Evolutionary conservation across 2,888 invertebrate genomes (phyloP), one percentile per base, ranked within the genome.

Genomic region (Acleris holmiana): DNA sequence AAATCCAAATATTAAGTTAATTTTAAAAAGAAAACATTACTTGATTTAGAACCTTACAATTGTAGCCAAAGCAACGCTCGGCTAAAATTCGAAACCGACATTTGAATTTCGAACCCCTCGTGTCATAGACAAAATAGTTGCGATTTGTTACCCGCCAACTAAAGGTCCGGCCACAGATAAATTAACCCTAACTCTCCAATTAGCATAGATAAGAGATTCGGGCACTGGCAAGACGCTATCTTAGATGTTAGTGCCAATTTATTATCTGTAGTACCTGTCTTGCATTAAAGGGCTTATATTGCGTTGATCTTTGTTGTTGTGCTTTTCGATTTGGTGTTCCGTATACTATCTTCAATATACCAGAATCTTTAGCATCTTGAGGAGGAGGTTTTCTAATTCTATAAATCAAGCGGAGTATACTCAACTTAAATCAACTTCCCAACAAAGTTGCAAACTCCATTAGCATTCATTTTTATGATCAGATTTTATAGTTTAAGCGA

Each of bases 181-280:
- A 65, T 69, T 61, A 62, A 59, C 59, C 67, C 65, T 50, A 49
- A 58, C 56, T 48, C 46, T 57, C 58, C 54, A 61, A 71, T 71
- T 69, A 67, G 63, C 71, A 71, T 71, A 71, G 71, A 71, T 71
- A 71, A 69, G 54, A 48, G 60, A 58, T 61, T 67, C 44, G 61
- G 64, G 60, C 56, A 50, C 23, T 57, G 50, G 62, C 67, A 68
- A 70, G 70, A 68, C 68, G 63, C 61, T 70, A 70, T 70, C 70
- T 68, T 29, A 59, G 49, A 49, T 59, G 58, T 63, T 58, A 41
- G 53, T 59, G 54, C 46, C 44, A 63, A 67, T 67, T 67, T 67
- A 67, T 62, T 62, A 54, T 63, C 23, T 41, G 23, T 53, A 25
- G 58, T 67, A 65, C 64, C 63, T 67, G 59, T 55, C 48, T 58